A percentile compares a stretch with the other conserved stretches of the same genome.
Evolutionary conservation across 53 echinoderm and acorn worm species (phyloP).

Genomic region (Mesocentrotus franciscanus): DNA sequence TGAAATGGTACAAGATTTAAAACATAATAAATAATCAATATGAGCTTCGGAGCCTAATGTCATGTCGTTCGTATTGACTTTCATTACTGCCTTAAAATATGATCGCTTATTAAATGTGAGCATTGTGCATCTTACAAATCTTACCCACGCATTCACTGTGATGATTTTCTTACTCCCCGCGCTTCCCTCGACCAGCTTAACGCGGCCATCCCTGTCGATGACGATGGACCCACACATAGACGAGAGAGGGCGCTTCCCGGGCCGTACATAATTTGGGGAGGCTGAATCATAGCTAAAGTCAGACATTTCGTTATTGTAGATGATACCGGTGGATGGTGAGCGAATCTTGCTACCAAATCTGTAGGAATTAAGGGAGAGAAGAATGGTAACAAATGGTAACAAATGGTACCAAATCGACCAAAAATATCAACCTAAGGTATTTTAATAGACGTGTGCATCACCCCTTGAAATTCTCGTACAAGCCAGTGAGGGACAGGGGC

Average conservation of each 20-base stretch:
- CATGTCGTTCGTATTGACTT: no score
- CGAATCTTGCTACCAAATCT: conserved; percentile 81
- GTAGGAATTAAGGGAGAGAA: background rate
- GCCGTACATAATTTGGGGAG: conserved; percentile 68
- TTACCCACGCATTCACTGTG: conserved; percentile 79
- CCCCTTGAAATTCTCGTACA: no score
- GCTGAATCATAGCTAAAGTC: conserved; percentile 71
- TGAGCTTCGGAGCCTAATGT: no score
- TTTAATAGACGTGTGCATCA: no score
- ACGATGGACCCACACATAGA: conserved; percentile 79
- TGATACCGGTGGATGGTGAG: conserved; percentile 74
- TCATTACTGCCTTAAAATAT: no score
- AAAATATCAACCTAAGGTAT: no score
- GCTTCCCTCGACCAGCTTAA: conserved; percentile 71
- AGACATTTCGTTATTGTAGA: conserved; percentile 79
- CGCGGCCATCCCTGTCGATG: conserved; percentile 49
- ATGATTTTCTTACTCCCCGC: conserved; percentile 80
- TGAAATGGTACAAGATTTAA: no score
- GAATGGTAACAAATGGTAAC: background rate
- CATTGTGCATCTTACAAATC: background rate
- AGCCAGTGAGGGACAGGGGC: no score
- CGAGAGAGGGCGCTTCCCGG: conserved; percentile 77
- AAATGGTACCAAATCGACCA: no score
- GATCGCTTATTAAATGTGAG: no score
- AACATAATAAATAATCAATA: no score